Evolutionary conservation across 2,888 invertebrate genomes (phyloP), one percentile per base, ranked within the genome.

Genomic region (Drosophila mimica): DNA sequence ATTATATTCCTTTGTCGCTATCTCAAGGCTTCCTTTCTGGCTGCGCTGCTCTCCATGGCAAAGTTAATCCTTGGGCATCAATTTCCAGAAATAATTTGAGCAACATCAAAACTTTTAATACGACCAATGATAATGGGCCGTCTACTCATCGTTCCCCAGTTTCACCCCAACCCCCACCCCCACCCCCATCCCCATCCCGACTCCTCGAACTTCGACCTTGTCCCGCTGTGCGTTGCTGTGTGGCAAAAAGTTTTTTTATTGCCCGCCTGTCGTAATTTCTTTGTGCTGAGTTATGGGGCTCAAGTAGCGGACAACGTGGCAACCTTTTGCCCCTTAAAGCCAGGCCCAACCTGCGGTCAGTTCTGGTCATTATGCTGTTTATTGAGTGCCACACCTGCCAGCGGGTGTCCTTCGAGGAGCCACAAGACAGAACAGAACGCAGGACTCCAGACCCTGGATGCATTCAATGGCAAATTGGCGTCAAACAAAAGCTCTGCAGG

Each of bases 31-130:
- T 54, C 48, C 61, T 36, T 4, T 31, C 36, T 59, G 53, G 34
- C n/a, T 33, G 15, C 38, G 15, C 38, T 30, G n/a, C n/a, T 71
- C 54, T 72, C 66, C 52, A 54, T 53, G 31, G 58, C 68, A 79
- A 91, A 91, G 87, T 91, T 90, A 87, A 84, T 91, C 87, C 89
- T 90, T 76, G 79, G 83, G 82, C 90, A 89, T 91, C 90, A 91
- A 91, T 89, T 90, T 90, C 91, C 77, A 74, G 75, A 86, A 90
- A 83, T 89, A 90, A 90, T 90, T 89, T 89, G 81, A 74, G 74
- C 89, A 89, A 81, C 90, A 91, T 88, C 87, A 75, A 88, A 91
- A 89, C 83, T 90, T 89, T 91, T 91, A 89, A 91, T 91, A 91
- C 83, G 81, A 75, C 85, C 90, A 87, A 91, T 90, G 90, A 91